Evolutionary conservation across 2,113 vertebrate genomes (phyloP).

Genomic region (Phalacrocorax carbo): DNA sequence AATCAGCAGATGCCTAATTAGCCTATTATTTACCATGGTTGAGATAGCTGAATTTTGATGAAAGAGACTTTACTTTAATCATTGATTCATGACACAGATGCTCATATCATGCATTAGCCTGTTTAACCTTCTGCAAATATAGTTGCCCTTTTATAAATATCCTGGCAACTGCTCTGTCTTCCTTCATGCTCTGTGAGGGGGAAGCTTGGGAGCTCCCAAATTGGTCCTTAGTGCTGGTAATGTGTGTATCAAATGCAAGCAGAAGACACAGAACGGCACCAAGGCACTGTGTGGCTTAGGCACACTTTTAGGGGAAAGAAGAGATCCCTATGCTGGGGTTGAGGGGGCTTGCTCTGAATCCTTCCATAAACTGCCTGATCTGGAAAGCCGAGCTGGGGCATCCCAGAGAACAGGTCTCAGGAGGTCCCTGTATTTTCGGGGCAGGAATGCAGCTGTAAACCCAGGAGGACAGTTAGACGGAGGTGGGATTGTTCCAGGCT

Average conservation of each 20-base stretch:
- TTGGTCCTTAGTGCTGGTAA: not conserved
- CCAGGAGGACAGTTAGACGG: not conserved
- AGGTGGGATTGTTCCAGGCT: not conserved
- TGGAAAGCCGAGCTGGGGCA: not conserved
- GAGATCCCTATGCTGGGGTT: not conserved
- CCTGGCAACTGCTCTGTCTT: conserved; percentile 37
- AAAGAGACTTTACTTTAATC: conserved; percentile 66
- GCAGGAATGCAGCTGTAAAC: not conserved
- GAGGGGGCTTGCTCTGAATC: not conserved
- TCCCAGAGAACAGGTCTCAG: not conserved
- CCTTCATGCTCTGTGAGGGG: not conserved
- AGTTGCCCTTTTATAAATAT: conserved; percentile 16
- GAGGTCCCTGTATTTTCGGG: not conserved
- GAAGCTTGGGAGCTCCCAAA: not conserved
- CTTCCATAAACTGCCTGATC: not conserved
- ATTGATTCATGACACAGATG: conserved; percentile 61
- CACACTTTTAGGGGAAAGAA: not conserved
- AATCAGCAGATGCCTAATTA: conserved; percentile 78
- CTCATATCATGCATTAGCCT: conserved; percentile 40
- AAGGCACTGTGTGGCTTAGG: not conserved
- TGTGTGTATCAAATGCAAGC: not conserved
- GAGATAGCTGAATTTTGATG: conserved; percentile 71
- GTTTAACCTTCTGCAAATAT: conserved; percentile 64
- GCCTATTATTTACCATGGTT: conserved; percentile 70
- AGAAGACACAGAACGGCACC: not conserved